A percentile compares a stretch with the other conserved stretches of the same genome.
phyloP scores from a whole-genome alignment of 2,113 vertebrate species.

The Neolamprologus sp. region DNA sequence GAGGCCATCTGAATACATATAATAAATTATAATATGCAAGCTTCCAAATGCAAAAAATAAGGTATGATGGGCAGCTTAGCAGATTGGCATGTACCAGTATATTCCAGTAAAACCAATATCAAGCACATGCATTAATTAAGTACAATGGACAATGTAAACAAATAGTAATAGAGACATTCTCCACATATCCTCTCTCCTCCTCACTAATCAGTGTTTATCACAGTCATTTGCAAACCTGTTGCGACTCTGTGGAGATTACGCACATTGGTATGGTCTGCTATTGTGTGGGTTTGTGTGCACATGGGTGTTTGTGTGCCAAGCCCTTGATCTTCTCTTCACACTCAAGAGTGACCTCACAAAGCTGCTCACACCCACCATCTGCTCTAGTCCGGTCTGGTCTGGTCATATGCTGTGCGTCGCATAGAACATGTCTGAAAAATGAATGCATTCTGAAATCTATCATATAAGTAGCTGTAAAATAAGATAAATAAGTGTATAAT shows the following conservation, averaged over 20 bases:
- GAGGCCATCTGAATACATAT: neutral
- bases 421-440: neutral
- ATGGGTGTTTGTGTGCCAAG: neutral
- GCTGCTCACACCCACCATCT: conserved; percentile 35
- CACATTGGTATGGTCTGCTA: neutral
- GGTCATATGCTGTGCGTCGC: neutral
- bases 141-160: neutral
- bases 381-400: neutral
- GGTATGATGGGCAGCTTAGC: neutral
- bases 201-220: neutral
- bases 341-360: conserved; percentile 23
- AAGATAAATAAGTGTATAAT: neutral
- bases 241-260: conserved; percentile 3
- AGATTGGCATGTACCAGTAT: neutral
- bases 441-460: neutral
- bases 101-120: neutral
- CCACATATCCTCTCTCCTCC: neutral
- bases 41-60: neutral
- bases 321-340: conserved; percentile 42
- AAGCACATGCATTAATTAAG: neutral
- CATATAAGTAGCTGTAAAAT: neutral
- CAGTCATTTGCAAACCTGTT: conserved; percentile 5
- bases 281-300: neutral
- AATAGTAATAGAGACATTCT: neutral
- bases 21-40: neutral